Percentiles rank a stretch among this genome's conserved stretches.
Conservation (phyloP, 2,113 vertebrate species). For the Patagioenas fasciata region DNA sequence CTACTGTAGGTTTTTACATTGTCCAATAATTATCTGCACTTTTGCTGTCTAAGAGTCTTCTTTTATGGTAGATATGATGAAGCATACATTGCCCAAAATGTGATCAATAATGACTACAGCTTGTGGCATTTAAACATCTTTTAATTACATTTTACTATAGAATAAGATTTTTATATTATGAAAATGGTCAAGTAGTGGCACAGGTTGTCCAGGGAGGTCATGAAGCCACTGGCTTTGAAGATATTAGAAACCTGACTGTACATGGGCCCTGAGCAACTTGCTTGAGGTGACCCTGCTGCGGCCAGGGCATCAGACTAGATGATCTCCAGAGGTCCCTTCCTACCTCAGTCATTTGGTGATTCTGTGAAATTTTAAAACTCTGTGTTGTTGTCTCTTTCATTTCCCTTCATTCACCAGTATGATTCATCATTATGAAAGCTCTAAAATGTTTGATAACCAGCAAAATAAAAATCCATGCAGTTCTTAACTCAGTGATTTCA, state of each 20-base stretch:
- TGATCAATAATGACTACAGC: neutral
- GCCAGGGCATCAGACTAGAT: too few relatives aligned
- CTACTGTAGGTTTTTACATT: neutral
- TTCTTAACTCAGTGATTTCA: constrained; percentile 2
- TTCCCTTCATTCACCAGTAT: neutral
- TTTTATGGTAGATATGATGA: neutral
- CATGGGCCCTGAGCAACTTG: neutral
- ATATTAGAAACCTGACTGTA: neutral
- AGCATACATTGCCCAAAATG: neutral
- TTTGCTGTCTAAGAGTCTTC: neutral
- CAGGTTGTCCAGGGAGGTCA: neutral
- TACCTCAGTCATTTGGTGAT: neutral
- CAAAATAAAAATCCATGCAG: neutral
- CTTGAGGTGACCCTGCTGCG: neutral
- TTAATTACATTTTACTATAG: neutral
- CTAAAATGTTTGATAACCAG: neutral
- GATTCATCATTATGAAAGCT: neutral
- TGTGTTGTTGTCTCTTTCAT: neutral
- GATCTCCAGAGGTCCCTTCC: neutral
- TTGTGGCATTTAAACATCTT: neutral
- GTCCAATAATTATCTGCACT: neutral
- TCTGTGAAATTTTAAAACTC: neutral
- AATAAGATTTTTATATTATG: neutral
- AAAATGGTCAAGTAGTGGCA: neutral
- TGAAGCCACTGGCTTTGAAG: neutral